phyloP scores from a whole-genome alignment of 2,113 vertebrate genomes.

The Melospiza georgiana region DNA sequence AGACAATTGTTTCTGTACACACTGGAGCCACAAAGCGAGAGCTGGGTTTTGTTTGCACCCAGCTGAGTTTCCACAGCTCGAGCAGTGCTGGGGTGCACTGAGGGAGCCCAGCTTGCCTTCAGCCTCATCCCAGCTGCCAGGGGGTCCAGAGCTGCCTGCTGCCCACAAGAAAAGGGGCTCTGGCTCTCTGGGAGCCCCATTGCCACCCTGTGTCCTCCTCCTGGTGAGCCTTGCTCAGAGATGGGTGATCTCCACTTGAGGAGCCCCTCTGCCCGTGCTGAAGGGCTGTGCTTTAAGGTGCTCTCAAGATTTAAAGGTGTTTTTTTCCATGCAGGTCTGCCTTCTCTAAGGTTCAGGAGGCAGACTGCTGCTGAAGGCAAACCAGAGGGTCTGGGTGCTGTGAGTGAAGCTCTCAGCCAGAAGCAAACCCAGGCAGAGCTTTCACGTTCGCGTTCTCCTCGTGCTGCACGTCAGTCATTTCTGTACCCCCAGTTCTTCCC shows the following conservation, averaged over 20 bases:
- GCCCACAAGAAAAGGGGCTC: neutral
- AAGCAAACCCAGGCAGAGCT: neutral
- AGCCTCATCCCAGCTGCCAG: neutral
- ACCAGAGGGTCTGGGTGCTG: neutral
- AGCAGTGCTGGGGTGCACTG: neutral
- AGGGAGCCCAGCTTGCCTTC: neutral
- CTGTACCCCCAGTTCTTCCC: neutral
- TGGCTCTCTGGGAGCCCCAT: neutral
- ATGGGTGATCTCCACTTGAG: neutral
- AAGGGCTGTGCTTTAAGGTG: neutral
- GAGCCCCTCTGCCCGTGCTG: neutral
- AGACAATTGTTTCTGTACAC: neutral
- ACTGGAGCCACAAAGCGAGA: accelerated
- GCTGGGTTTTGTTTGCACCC: neutral
- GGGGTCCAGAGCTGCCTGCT: neutral
- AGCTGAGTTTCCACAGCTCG: neutral
- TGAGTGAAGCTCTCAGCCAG: neutral
- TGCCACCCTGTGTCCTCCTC: neutral
- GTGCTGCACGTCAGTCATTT: neutral
- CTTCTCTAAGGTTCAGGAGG: neutral
- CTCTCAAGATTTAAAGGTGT: neutral
- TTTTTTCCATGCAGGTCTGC: neutral
- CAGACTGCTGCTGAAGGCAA: neutral
- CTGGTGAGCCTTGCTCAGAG: accelerated
- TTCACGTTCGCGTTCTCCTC: neutral